Base-by-base conservation (phyloP, 2,797 vertebrate species). In the Pipistrellus pipistrellus region DNA sequence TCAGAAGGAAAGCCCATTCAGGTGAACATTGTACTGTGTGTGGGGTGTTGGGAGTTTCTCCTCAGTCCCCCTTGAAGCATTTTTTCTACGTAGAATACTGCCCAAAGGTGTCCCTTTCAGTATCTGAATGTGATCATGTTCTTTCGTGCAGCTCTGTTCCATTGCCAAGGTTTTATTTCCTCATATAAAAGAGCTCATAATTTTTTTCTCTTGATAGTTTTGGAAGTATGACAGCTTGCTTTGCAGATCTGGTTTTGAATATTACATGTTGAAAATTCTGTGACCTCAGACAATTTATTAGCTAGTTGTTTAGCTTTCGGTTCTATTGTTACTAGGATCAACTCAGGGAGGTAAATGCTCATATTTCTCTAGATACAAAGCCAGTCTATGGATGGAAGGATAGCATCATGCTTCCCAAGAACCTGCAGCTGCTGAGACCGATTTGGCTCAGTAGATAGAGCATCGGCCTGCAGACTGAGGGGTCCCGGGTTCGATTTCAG, bases 211-310 rank as follows among this genome's bases (percentile, higher is more conserved):
- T 44, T 17, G 64, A 46, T n/a, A 8, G 66, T 48, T 92, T 88
- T 86, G 84, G 48, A 68, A 81, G 85, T 44, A 4, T 32, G 73
- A 75, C 80, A 69, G 23, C 78, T 69, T 41, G 80, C 59, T 96
- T 68, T 73, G 86, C 76, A 77, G 90, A 75, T 66, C 68, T 91
- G 53, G 59, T 89, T 93, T 89, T 30, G 44, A 88, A 55, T 2
- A 2, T 73, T 57, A 8, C 64, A 9, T 8, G 82, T 10, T 41
- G 25, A 82, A 57, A 81, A 75, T 78, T 55, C 88, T 51, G 76
- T 84, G 93, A 87, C 90, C 95, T 78, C 68, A 48, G 83, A 64
- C 64, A 32, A 38, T 35, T 48, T 76, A 48, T 92, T 35, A 66
- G 72, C 64, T 30, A 25, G 18, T 55, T 32, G 66, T 51, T 92